phyloP scores from a whole-genome alignment of 1,140 invertebrate species.

The Diachasma alloeum region DNA sequence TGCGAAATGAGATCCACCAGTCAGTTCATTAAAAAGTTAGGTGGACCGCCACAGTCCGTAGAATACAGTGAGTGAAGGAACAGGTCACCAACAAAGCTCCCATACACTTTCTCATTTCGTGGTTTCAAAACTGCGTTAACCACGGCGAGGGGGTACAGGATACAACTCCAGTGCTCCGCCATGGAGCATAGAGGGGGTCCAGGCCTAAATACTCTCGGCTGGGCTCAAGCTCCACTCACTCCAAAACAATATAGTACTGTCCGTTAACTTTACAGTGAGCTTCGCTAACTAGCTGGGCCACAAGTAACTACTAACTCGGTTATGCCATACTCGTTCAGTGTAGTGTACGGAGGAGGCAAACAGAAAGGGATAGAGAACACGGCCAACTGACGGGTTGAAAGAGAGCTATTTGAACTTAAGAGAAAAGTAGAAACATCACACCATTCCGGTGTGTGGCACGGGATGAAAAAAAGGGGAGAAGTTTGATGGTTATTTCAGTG shows the following conservation, averaged over 20 bases:
- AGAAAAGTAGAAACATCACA: not conserved
- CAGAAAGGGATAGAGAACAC: not conserved
- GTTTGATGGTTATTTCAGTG: not conserved
- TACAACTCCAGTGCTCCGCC: not conserved
- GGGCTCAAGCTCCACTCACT: slow-evolving; percentile 9
- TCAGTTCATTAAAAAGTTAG: slow-evolving; percentile 53
- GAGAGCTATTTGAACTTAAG: not conserved
- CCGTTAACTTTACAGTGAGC: slow-evolving; percentile 52
- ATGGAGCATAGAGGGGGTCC: not conserved
- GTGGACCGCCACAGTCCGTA: not conserved
- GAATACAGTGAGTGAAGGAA: not conserved
- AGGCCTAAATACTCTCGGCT: slow-evolving; percentile 53
- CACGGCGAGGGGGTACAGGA: slow-evolving; percentile 2
- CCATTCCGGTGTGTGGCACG: not conserved
- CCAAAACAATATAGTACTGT: slow-evolving; percentile 49
- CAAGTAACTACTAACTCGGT: slow-evolving; percentile 52
- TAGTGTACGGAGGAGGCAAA: not conserved
- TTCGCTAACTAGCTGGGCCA: slow-evolving; percentile 49
- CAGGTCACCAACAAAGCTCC: slow-evolving; percentile 8
- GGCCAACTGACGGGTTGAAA: not conserved
- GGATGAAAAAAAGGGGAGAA: not conserved
- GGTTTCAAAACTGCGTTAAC: slow-evolving; percentile 49
- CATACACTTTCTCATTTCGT: slow-evolving; percentile 48
- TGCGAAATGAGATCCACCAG: slow-evolving; percentile 46
- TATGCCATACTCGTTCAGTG: slow-evolving; percentile 34